phyloP scores from a whole-genome alignment of 1,140 invertebrate genomes.

The Andrena cerasifolii region DNA sequence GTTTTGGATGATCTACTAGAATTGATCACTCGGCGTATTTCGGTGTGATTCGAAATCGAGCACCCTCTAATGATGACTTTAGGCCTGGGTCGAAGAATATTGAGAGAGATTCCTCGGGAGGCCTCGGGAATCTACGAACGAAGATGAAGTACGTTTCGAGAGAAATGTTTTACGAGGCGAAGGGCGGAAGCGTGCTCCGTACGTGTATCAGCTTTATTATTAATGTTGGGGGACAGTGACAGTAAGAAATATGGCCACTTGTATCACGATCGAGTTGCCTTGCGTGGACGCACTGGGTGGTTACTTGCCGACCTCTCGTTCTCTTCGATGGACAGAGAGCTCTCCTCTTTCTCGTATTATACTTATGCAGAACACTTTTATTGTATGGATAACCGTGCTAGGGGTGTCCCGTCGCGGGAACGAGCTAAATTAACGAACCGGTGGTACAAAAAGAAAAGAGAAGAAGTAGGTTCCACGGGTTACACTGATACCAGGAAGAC shows the following conservation, averaged over 20 bases:
- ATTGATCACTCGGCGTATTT: neutral
- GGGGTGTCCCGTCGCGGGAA: slow-evolving; percentile 43
- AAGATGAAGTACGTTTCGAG: too few relatives aligned
- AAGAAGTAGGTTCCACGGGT: slow-evolving; percentile 59
- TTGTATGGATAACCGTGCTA: neutral
- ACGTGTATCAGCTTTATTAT: slow-evolving; percentile 56
- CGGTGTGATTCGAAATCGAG: neutral
- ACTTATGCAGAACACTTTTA: neutral
- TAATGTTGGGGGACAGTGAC: slow-evolving; percentile 47
- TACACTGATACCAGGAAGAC: slow-evolving; percentile 72
- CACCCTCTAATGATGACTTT: neutral
- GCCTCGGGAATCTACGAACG: too few relatives aligned
- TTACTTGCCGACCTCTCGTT: slow-evolving; percentile 9
- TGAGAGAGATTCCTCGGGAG: too few relatives aligned
- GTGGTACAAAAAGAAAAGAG: slow-evolving; percentile 29
- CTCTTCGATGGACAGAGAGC: slow-evolving; percentile 20
- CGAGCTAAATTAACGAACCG: slow-evolving; percentile 58
- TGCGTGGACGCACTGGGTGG: slow-evolving; percentile 52
- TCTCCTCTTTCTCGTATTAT: neutral
- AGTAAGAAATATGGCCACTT: slow-evolving; percentile 62
- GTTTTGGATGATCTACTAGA: too few relatives aligned
- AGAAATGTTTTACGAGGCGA: neutral
- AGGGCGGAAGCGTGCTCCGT: slow-evolving; percentile 6
- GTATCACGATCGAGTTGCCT: slow-evolving; percentile 62
- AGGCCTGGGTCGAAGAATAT: neutral